These are phyloP conservation scores for Eidolon helvum DNA, from an alignment of 2,113 vertebrate genomes.

Conservation along the genomic window DNA sequence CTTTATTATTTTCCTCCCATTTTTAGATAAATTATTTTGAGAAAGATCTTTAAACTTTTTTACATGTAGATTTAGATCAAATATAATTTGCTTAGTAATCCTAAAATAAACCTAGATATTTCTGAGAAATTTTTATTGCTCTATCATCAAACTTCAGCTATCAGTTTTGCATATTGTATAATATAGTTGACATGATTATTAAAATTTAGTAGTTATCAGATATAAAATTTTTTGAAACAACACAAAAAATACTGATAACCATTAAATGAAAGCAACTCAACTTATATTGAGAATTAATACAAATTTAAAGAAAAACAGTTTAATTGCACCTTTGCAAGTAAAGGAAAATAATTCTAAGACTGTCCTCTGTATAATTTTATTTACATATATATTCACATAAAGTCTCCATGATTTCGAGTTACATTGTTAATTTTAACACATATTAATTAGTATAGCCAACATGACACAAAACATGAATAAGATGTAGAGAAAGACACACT, in stretches of 20 bases:
- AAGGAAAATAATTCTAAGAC: neutral
- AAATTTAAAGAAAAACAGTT: neutral
- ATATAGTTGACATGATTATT: neutral
- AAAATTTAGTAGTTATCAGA: neutral
- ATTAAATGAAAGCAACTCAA: neutral
- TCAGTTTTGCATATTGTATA: neutral
- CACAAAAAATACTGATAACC: neutral
- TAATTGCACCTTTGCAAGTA: neutral
- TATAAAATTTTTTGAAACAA: neutral
- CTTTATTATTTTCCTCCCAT: neutral
- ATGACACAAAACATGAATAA: conserved; percentile 43
- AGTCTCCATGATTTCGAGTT: neutral
- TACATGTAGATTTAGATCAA: neutral
- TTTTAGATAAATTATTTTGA: neutral
- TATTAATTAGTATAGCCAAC: conserved; percentile 69
- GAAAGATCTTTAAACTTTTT: neutral
- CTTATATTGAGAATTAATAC: conserved; percentile 23
- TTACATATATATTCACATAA: neutral
- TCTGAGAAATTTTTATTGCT: neutral
- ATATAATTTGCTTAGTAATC: neutral
- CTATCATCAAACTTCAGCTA: neutral
- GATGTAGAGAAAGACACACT: neutral
- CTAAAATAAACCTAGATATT: neutral
- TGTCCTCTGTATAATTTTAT: neutral
- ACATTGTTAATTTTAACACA: conserved; percentile 51